Conservation (phyloP, 2,797 vertebrate species). For the Bradypodion pumilum region DNA sequence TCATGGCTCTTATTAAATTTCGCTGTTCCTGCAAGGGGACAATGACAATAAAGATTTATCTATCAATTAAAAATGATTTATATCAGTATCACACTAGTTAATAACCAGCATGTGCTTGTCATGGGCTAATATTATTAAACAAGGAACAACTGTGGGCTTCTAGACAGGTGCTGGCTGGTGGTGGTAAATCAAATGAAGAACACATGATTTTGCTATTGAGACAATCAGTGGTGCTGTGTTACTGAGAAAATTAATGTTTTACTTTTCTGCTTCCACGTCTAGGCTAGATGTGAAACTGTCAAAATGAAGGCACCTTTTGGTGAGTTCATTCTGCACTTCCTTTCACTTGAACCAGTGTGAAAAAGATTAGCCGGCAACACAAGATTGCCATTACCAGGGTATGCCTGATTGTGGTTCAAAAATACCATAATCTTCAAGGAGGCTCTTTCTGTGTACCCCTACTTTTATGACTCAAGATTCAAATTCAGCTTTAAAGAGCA, state of each 20-base stretch:
- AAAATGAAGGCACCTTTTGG: too few species aligned
- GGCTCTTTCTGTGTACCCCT: too few species aligned
- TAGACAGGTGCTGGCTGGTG: slow-evolving; percentile 50
- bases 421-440: too few species aligned
- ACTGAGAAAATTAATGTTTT: slow-evolving; percentile 56
- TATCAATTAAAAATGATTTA: slow-evolving; percentile 48
- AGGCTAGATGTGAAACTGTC: too few species aligned
- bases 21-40: too few species aligned
- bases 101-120: slow-evolving; percentile 59
- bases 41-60: too few species aligned
- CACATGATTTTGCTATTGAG: slow-evolving; percentile 62
- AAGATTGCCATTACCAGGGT: too few species aligned
- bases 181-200: slow-evolving; percentile 69
- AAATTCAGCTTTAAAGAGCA: slow-evolving; percentile 3
- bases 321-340: too few species aligned
- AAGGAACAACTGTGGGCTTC: slow-evolving; percentile 60
- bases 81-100: slow-evolving; percentile 55
- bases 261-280: slow-evolving; percentile 41
- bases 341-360: too few species aligned
- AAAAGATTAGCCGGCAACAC: too few species aligned
- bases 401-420: too few species aligned
- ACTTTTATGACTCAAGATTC: slow-evolving; percentile 53
- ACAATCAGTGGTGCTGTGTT: slow-evolving; percentile 55
- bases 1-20: slow-evolving; percentile 58
- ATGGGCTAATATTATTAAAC: slow-evolving; percentile 60